A percentile compares a stretch with the other conserved stretches of the same genome.
These are phyloP conservation scores for Helobdella robusta DNA, from an alignment of 2,888 invertebrate genomes.

Conservation along the genomic window DNA sequence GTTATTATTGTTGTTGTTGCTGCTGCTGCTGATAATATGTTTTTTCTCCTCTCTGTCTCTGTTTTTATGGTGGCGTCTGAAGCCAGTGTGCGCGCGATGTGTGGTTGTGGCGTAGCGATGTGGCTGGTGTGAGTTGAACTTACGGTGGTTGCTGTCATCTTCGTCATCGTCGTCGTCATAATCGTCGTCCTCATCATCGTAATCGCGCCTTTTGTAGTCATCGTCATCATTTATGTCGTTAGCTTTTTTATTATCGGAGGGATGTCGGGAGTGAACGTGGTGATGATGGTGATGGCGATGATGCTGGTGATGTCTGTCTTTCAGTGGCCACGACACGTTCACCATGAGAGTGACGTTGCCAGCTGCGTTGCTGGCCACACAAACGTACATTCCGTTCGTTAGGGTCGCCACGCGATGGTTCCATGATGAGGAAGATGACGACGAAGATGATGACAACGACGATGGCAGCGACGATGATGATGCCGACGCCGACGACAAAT, in stretches of 20 bases:
- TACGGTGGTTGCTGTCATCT: neutral
- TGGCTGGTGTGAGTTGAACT: neutral
- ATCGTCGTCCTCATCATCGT: neutral
- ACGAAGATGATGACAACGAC: constrained; percentile 37
- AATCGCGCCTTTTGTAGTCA: neutral
- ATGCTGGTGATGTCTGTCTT: constrained; percentile 1
- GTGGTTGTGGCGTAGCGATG: neutral
- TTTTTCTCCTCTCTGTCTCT: too few species aligned
- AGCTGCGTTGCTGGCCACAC: constrained; percentile 46
- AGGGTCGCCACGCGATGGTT: constrained; percentile 38
- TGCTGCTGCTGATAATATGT: too few species aligned
- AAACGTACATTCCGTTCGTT: constrained; percentile 40
- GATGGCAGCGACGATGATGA: constrained; percentile 30
- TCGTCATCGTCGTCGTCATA: neutral
- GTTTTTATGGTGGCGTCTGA: too few species aligned
- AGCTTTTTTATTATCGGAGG: constrained; percentile 4
- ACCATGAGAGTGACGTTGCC: constrained; percentile 47
- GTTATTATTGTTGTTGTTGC: too few species aligned
- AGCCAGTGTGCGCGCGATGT: too few species aligned
- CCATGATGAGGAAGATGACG: constrained; percentile 36
- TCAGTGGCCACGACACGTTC: constrained; percentile 44
- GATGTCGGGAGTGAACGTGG: constrained; percentile 11
- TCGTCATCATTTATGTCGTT: neutral
- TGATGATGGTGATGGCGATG: neutral
- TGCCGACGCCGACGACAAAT: too few species aligned